Conservation (phyloP, 2,888 invertebrate species). For the Scotopteryx bipunctaria region DNA sequence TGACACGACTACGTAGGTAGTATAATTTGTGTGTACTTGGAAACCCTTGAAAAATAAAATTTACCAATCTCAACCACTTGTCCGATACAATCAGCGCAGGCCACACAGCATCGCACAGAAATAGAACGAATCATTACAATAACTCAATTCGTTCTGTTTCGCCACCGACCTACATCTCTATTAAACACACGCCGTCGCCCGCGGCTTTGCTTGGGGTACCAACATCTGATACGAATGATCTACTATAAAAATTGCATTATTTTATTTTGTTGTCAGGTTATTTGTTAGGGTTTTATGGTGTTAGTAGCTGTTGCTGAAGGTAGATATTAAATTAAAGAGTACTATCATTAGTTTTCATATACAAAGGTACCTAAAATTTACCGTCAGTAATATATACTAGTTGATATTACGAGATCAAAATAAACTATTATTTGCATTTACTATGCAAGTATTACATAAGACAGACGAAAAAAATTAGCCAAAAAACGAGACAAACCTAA, state of each 20-base stretch:
- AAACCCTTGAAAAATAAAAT: neutral
- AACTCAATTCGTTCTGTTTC: constrained; percentile 31
- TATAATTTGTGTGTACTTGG: no score
- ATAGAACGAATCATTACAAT: constrained; percentile 35
- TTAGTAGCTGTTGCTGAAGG: no score
- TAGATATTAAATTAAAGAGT: no score
- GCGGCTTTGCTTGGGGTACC: constrained; percentile 2
- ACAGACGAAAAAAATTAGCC: constrained; percentile 25
- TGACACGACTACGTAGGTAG: no score
- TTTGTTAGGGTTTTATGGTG: no score
- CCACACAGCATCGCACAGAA: constrained; percentile 33
- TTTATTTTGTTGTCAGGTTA: no score
- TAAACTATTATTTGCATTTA: no score
- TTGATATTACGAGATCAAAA: no score
- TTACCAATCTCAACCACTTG: constrained; percentile 5
- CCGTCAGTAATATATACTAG: no score
- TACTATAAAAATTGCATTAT: neutral
- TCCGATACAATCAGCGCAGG: constrained; percentile 14
- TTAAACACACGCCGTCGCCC: constrained; percentile 19
- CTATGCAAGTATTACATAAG: no score
- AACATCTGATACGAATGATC: neutral
- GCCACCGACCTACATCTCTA: constrained; percentile 37
- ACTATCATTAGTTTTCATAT: no score
- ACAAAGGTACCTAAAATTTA: no score
- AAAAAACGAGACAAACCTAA: constrained; percentile 39